Percentiles rank a stretch among this genome's conserved stretches.
Evolutionary conservation across 2,888 invertebrate species (phyloP).

Genomic region (Habrosyne pyritoides): DNA sequence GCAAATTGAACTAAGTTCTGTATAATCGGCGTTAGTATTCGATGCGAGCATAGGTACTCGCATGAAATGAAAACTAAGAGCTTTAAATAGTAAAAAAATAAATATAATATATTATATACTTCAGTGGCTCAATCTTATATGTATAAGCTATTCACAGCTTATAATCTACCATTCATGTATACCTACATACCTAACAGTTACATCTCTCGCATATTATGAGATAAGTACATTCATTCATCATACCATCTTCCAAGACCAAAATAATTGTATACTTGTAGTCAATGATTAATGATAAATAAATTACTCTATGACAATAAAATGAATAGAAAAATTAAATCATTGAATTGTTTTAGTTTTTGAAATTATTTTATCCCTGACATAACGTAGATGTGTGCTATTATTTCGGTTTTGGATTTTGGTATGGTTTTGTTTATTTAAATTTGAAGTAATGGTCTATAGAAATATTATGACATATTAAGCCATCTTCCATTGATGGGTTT

Average conservation of each 20-base stretch:
- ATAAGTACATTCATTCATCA: slow-evolving; percentile 34
- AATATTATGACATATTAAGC: neutral
- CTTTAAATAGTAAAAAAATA: slow-evolving; percentile 82
- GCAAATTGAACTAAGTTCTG: slow-evolving; percentile 14
- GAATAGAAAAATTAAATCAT: slow-evolving; percentile 31
- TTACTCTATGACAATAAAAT: slow-evolving; percentile 56
- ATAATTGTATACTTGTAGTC: slow-evolving; percentile 33
- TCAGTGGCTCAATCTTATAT: slow-evolving; percentile 78
- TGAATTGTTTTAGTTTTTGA: slow-evolving; percentile 19
- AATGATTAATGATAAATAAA: slow-evolving; percentile 16
- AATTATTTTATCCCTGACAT: slow-evolving; percentile 6
- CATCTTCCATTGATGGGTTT: neutral
- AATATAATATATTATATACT: slow-evolving; percentile 78
- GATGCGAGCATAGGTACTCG: slow-evolving; percentile 70
- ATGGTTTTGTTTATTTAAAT: slow-evolving; percentile 31
- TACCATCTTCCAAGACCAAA: slow-evolving; percentile 70
- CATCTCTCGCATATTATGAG: slow-evolving; percentile 47
- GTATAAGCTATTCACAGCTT: slow-evolving; percentile 78
- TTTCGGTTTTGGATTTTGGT: slow-evolving; percentile 69
- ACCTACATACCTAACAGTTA: slow-evolving; percentile 60
- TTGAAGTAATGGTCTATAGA: slow-evolving; percentile 22
- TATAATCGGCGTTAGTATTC: slow-evolving; percentile 62
- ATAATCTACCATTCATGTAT: slow-evolving; percentile 70
- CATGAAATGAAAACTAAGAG: slow-evolving; percentile 81
- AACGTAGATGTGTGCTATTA: slow-evolving; percentile 28